A percentile compares a stretch with the other conserved stretches of the same genome.
Conservation (phyloP, 2,113 vertebrate species). For the Serilophus lunatus region DNA sequence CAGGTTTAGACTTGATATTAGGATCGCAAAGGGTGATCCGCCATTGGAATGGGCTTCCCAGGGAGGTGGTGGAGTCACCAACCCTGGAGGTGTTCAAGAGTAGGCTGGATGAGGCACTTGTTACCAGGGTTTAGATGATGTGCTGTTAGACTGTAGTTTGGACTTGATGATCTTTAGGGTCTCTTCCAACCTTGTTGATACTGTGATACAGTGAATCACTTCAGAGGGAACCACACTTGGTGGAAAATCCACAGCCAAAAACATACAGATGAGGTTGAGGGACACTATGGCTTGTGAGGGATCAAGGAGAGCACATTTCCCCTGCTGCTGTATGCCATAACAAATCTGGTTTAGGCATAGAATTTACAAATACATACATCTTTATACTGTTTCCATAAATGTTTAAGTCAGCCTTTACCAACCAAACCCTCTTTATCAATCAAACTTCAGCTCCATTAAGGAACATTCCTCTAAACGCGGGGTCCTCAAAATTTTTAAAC, state of each 20-base stretch:
- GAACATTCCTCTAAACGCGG: neutral
- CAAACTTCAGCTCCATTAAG: neutral
- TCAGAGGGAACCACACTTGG: neutral
- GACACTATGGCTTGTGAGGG: neutral
- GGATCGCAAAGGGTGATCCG: no score
- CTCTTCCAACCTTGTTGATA: no score
- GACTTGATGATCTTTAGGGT: no score
- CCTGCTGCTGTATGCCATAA: neutral
- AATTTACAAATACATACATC: neutral
- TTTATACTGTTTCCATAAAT: neutral
- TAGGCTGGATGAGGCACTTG: no score
- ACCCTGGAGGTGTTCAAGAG: no score
- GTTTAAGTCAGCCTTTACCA: neutral
- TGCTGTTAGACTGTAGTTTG: no score
- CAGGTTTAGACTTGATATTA: no score
- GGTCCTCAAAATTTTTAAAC: no score
- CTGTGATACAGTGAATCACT: no score
- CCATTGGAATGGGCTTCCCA: no score
- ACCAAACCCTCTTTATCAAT: neutral
- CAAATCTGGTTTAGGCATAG: neutral
- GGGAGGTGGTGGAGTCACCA: no score
- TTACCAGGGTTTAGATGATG: no score
- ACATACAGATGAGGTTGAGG: neutral
- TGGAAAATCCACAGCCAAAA: neutral
- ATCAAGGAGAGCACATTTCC: neutral